These are phyloP conservation scores for Bovichtus diacanthus DNA, from an alignment of 2,797 vertebrate species.

Conservation along the genomic window DNA sequence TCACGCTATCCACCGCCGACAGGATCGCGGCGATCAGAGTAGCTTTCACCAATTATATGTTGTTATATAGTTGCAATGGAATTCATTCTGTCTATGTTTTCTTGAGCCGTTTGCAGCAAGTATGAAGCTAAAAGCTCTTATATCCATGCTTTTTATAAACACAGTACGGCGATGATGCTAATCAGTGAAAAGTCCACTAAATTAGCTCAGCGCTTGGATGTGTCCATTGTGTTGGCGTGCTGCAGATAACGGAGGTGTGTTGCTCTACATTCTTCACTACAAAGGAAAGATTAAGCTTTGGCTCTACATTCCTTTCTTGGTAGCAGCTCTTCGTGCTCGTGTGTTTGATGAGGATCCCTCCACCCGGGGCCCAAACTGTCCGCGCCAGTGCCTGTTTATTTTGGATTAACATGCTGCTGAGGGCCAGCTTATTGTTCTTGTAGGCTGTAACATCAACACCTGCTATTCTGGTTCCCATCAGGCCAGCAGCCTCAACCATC, in stretches of 20 bases:
- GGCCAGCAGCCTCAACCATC: constrained; percentile 61
- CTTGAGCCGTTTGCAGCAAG: neutral
- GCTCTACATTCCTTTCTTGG: constrained; percentile 53
- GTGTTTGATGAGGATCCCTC: constrained; percentile 57
- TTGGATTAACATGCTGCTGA: constrained; percentile 85
- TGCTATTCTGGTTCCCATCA: constrained; percentile 78
- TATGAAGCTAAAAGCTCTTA: neutral
- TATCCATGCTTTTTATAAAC: neutral
- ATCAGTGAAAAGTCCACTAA: constrained; percentile 17
- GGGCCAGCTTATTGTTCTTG: constrained; percentile 70
- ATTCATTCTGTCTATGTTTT: neutral
- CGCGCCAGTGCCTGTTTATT: constrained; percentile 64
- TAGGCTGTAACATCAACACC: constrained; percentile 75
- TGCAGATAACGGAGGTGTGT: constrained; percentile 26
- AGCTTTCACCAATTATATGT: neutral
- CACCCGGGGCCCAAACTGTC: constrained; percentile 32
- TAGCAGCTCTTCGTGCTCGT: constrained; percentile 26
- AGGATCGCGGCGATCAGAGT: neutral
- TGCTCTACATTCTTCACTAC: constrained; percentile 50
- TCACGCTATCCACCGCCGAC: constrained; percentile 5
- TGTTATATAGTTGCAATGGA: neutral
- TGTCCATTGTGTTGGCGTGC: constrained; percentile 8
- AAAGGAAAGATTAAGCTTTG: constrained; percentile 48
- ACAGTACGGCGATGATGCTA: constrained; percentile 3
- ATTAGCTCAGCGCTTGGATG: neutral